Base-by-base conservation (phyloP, 2,888 invertebrate species). In the Agrotis ipsilon region DNA sequence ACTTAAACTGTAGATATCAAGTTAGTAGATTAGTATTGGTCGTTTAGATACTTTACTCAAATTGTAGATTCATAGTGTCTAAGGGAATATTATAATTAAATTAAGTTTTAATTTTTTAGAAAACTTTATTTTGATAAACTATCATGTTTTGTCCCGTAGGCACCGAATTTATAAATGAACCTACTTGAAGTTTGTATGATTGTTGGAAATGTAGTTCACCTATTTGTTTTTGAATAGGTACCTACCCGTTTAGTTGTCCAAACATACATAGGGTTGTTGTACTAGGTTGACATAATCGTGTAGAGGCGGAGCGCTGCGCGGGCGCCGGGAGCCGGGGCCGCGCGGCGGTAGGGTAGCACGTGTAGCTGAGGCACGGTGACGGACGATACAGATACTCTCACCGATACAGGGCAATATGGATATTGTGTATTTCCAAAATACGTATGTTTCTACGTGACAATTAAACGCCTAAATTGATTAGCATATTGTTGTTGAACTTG, bases 401-500 rank as follows among this genome's bases (percentile, higher is more conserved):
- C 86, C 85, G 79, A 82, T 88, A 90, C 89, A 89, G 91, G 90
- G 89, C 88, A 86, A 88, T 86, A 86, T 80, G 68, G 75, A 83
- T 85, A 86, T 76, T 72, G 80, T 82, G 82, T 76, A 87, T 83
- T 85, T 88, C 86, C 86, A 83, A 88, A 84, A 92, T 92, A 91
- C 89, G 90, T 93, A 92, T 89, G 88, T 91, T 91, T 91, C 88
- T 91, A 91, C 86, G 87, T 88, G 88, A 93, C 89, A 92, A 92
- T 91, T 92, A 91, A 89, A 89, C 88, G 94, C 94, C 95, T 95
- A 95, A 95, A 80, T 88, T 91, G 87, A 91, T 87, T 93, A 93
- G 92, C 84, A 90, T 90, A 93, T 94, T 94, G 94, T 96, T 96
- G 95, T 96, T 96, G 93, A 91, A 94, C 90, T 96, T 93, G 94